These are phyloP conservation scores for Hyppa rectilinea DNA, from an alignment of 2,888 invertebrate genomes.

Conservation along the genomic window DNA sequence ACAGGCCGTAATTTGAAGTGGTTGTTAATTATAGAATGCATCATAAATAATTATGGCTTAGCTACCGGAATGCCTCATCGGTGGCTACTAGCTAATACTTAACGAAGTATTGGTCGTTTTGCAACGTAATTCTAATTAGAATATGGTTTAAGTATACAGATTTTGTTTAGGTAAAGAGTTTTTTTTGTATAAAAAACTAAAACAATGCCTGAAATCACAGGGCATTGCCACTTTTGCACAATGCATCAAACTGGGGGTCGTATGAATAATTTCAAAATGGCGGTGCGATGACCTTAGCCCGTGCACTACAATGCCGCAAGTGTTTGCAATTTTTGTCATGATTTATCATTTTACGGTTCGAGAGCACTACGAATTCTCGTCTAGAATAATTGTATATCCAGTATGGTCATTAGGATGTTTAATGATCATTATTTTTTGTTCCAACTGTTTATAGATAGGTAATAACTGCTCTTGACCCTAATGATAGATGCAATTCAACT, in stretches of 20 bases:
- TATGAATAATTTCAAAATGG: constrained; percentile 61
- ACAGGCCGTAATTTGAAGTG: constrained; percentile 61
- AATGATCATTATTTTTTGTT: constrained; percentile 44
- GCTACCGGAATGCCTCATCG: constrained; percentile 50
- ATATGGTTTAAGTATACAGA: background rate
- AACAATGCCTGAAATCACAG: constrained; percentile 33
- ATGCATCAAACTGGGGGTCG: constrained; percentile 53
- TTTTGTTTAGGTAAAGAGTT: background rate
- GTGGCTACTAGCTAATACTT: constrained; percentile 21
- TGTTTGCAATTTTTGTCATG: constrained; percentile 63
- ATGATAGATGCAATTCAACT: constrained; percentile 44
- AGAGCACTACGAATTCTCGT: constrained; percentile 43
- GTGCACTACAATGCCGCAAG: constrained; percentile 61
- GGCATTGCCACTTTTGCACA: constrained; percentile 42
- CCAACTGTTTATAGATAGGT: constrained; percentile 22
- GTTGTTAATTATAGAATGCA: constrained; percentile 60
- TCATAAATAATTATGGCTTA: constrained; percentile 55
- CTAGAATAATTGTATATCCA: constrained; percentile 46
- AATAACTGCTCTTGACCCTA: constrained; percentile 39
- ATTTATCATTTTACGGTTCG: constrained; percentile 62
- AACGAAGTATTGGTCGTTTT: constrained; percentile 11
- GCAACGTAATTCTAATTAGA: constrained; percentile 19
- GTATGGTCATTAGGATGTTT: constrained; percentile 49
- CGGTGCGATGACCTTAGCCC: constrained; percentile 65
- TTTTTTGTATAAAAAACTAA: background rate